phyloP scores from a whole-genome alignment of 2,797 vertebrate species.

The Hafferia zeledoni region DNA sequence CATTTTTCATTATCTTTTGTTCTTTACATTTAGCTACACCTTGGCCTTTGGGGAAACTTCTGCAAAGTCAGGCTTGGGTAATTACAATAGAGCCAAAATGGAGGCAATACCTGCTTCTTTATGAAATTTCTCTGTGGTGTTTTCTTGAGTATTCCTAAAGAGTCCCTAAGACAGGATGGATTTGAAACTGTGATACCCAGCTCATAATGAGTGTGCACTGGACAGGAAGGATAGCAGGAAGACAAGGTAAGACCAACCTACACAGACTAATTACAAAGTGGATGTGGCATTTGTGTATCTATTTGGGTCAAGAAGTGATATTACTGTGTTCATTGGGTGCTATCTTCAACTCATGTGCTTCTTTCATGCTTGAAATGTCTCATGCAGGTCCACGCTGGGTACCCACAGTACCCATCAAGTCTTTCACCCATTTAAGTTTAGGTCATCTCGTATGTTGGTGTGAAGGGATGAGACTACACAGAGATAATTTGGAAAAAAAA shows the following conservation, averaged over 20 bases:
- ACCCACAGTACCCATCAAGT: not conserved
- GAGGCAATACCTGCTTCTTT: not conserved
- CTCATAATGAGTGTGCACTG: not conserved
- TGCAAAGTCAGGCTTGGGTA: not conserved
- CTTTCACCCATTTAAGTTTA: not conserved
- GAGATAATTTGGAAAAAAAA: not conserved
- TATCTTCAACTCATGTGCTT: accelerated
- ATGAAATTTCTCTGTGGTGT: not conserved
- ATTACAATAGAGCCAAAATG: not conserved
- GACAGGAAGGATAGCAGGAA: not conserved
- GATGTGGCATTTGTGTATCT: not conserved
- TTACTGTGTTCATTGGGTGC: accelerated
- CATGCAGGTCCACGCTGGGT: not conserved
- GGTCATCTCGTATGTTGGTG: not conserved
- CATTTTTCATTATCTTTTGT: not conserved
- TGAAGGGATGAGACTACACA: not conserved
- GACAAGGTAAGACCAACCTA: not conserved
- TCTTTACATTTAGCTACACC: not conserved
- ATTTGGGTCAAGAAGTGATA: not conserved
- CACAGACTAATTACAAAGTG: not conserved
- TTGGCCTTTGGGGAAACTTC: not conserved
- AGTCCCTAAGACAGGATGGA: not conserved
- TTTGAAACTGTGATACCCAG: not conserved
- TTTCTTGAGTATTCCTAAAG: not conserved
- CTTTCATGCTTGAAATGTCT: not conserved